Conservation (phyloP, 2,888 invertebrate genomes). For the Hoplodrina ambigua region DNA sequence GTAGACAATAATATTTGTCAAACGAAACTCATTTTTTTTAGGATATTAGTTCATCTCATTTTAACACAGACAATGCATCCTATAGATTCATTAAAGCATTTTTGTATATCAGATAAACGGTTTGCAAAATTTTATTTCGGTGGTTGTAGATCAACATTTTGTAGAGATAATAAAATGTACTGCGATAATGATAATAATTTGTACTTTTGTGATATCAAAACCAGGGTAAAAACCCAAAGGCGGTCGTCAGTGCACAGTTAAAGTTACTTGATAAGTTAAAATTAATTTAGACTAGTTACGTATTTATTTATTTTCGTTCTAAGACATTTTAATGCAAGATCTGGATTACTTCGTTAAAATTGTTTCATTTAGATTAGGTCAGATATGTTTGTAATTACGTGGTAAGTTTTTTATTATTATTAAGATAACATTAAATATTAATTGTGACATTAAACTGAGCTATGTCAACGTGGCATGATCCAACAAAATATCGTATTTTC, state of each 20-base stretch:
- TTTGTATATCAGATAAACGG: neutral
- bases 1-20: neutral
- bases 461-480: slow-evolving; percentile 43
- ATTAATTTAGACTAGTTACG: slow-evolving; percentile 34
- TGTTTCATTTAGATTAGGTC: slow-evolving; percentile 26
- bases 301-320: slow-evolving; percentile 60
- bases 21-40: slow-evolving; percentile 3
- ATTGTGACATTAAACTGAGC: slow-evolving; percentile 44
- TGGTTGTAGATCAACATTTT: neutral
- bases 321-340: slow-evolving; percentile 44
- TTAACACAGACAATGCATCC: neutral
- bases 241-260: slow-evolving; percentile 18
- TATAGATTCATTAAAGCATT: neutral
- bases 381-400: slow-evolving; percentile 36
- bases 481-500: slow-evolving; percentile 29
- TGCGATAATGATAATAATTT: slow-evolving; percentile 11
- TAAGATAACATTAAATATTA: slow-evolving; percentile 27
- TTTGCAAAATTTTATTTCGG: slow-evolving; percentile 8
- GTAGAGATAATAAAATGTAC: slow-evolving; percentile 4
- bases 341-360: slow-evolving; percentile 36
- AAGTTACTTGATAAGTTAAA: slow-evolving; percentile 20
- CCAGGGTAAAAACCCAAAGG: slow-evolving; percentile 21
- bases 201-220: slow-evolving; percentile 46
- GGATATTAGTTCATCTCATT: slow-evolving; percentile 30
- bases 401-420: slow-evolving; percentile 8